These are phyloP conservation scores for Cairina moschata DNA, from an alignment of 2,113 vertebrate species.

Conservation along the genomic window DNA sequence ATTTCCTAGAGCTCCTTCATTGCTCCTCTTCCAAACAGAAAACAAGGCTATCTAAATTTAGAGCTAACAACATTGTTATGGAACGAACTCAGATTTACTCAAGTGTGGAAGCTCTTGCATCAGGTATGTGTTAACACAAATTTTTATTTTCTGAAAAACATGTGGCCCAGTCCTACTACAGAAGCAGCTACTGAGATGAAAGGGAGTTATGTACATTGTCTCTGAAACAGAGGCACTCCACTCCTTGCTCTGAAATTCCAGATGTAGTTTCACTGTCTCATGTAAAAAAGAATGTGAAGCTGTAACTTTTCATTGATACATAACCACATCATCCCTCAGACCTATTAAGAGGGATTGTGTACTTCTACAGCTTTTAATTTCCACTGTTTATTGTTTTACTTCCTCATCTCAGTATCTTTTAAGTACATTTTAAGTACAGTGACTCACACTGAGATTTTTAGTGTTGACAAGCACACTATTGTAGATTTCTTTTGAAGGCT, in stretches of 20 bases:
- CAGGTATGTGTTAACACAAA: not conserved
- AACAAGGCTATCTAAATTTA: not conserved
- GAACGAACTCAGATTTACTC: not conserved
- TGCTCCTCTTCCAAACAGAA: not conserved
- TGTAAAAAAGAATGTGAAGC: conserved; percentile 26
- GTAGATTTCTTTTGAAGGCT: not conserved
- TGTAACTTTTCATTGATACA: conserved; percentile 38
- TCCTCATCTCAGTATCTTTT: conserved; percentile 3
- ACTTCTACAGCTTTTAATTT: conserved; percentile 35
- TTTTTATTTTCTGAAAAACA: not conserved
- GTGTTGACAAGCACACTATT: not conserved
- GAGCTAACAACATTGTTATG: not conserved
- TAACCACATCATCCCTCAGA: conserved; percentile 12
- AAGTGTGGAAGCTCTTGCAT: not conserved
- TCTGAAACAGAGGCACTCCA: not conserved
- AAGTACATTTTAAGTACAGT: conserved; percentile 24
- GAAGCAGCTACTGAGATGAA: not conserved
- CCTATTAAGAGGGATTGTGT: not conserved
- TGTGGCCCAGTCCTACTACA: not conserved
- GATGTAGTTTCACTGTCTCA: conserved; percentile 13
- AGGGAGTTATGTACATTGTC: not conserved
- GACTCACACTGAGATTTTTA: not conserved
- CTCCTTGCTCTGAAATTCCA: not conserved
- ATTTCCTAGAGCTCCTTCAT: not conserved
- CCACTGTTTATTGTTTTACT: conserved; percentile 17